phyloP scores from a whole-genome alignment of 2,888 invertebrate species.

The Bugula neritina region DNA sequence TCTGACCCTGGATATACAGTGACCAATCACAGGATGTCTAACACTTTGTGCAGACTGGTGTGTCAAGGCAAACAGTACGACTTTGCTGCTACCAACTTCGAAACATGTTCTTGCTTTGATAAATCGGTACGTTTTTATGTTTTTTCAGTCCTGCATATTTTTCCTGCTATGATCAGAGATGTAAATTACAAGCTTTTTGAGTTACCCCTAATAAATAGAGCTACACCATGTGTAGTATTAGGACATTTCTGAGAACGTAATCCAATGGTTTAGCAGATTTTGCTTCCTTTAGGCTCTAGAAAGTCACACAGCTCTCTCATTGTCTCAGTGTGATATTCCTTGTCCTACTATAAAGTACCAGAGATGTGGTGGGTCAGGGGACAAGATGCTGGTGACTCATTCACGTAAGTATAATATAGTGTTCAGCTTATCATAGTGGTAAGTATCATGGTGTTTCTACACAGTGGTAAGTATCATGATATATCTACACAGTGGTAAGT shows the following conservation, averaged over 20 bases:
- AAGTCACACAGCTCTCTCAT: background rate
- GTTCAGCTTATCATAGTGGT: too few species aligned
- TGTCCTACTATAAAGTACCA: constrained; percentile 22
- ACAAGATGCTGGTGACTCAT: constrained; percentile 1
- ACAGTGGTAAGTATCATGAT: too few species aligned
- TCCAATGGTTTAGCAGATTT: too few species aligned
- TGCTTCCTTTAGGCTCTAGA: background rate
- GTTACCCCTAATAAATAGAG: too few species aligned
- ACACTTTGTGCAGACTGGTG: background rate
- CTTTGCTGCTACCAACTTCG: constrained; percentile 10
- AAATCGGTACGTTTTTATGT: background rate
- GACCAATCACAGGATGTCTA: background rate
- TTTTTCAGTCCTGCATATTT: too few species aligned
- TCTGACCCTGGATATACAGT: background rate
- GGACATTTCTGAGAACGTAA: too few species aligned
- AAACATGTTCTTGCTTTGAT: constrained; percentile 6
- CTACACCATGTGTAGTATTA: too few species aligned
- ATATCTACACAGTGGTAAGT: too few species aligned
- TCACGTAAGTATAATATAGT: constrained; percentile 22
- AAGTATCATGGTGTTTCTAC: too few species aligned
- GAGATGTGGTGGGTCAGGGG: constrained; percentile 17
- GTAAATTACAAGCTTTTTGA: too few species aligned
- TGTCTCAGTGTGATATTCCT: constrained; percentile 9
- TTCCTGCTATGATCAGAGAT: too few species aligned
- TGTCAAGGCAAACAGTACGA: constrained; percentile 23